These are phyloP conservation scores for Eulemur mongoz DNA, from an alignment of 2,797 vertebrate species.

Conservation along the genomic window DNA sequence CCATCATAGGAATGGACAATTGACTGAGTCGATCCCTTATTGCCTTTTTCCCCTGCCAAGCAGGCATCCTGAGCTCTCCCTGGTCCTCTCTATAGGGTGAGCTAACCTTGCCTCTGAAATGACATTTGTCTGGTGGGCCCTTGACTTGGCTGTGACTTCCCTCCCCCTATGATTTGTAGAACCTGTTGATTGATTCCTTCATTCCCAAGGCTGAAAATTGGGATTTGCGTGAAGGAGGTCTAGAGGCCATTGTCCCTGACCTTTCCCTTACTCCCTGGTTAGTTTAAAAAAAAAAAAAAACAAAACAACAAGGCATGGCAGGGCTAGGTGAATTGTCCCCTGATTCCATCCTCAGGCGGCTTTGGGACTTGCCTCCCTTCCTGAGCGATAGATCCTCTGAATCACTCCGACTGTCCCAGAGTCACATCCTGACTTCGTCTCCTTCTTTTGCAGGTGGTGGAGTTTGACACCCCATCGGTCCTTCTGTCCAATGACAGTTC, in stretches of 20 bases:
- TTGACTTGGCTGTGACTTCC: not conserved
- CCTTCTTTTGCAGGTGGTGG: conserved; percentile 89
- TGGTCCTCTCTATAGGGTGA: not conserved
- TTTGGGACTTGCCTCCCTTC: not conserved
- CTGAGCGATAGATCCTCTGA: not conserved
- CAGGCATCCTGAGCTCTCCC: not conserved
- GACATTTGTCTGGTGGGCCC: not conserved
- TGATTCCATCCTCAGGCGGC: too few species aligned
- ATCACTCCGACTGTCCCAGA: fast-evolving
- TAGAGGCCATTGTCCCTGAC: not conserved
- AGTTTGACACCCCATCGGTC: conserved; percentile 93
- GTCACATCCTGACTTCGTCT: not conserved
- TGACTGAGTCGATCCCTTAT: not conserved
- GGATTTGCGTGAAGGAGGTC: not conserved
- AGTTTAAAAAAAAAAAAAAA: not conserved
- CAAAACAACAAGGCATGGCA: not conserved
- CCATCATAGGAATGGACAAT: not conserved
- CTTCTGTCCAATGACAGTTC: conserved; percentile 96
- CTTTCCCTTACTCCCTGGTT: not conserved
- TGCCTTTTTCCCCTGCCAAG: not conserved
- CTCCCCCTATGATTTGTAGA: not conserved
- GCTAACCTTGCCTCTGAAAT: not conserved
- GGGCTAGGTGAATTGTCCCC: not conserved
- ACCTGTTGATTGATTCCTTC: not conserved
- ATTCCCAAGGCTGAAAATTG: not conserved